A percentile compares a stretch with the other conserved stretches of the same genome.
These are phyloP conservation scores for Hoplodrina blanda DNA, from an alignment of 2,888 invertebrate species.

Conservation along the genomic window DNA sequence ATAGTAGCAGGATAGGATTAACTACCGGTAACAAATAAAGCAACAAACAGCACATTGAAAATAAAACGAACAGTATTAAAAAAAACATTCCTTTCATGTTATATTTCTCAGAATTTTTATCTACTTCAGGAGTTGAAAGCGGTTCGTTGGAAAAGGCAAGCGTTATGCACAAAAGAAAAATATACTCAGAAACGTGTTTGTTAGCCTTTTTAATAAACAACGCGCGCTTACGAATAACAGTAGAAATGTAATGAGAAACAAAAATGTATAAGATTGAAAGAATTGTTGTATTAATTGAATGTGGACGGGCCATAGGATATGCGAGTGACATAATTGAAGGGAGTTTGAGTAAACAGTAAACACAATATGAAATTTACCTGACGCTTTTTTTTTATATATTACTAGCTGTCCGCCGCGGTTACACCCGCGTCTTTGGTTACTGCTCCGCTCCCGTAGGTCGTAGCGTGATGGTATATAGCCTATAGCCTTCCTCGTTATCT, in stretches of 20 bases:
- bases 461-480: no score
- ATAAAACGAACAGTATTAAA: constrained; percentile 27
- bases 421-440: no score
- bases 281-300: constrained; percentile 83
- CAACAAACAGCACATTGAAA: constrained; percentile 6
- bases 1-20: no score
- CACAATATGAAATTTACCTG: no score
- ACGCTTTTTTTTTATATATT: no score
- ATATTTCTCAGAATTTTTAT: constrained; percentile 41
- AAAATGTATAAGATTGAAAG: constrained; percentile 71
- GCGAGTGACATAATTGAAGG: constrained; percentile 18
- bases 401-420: no score
- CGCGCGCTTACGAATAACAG: constrained; percentile 32
- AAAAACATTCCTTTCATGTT: constrained; percentile 22
- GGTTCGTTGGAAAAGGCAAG: constrained; percentile 34
- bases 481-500: no score
- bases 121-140: constrained; percentile 29
- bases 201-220: constrained; percentile 51
- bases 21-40: no score
- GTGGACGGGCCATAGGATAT: constrained; percentile 60
- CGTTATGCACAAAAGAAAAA: constrained; percentile 43
- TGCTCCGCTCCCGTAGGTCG: no score
- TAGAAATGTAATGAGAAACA: constrained; percentile 57
- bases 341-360: background rate
- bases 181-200: constrained; percentile 38